These are phyloP conservation scores for Sylvia atricapilla DNA, from an alignment of 2,113 vertebrate species.

Conservation along the genomic window DNA sequence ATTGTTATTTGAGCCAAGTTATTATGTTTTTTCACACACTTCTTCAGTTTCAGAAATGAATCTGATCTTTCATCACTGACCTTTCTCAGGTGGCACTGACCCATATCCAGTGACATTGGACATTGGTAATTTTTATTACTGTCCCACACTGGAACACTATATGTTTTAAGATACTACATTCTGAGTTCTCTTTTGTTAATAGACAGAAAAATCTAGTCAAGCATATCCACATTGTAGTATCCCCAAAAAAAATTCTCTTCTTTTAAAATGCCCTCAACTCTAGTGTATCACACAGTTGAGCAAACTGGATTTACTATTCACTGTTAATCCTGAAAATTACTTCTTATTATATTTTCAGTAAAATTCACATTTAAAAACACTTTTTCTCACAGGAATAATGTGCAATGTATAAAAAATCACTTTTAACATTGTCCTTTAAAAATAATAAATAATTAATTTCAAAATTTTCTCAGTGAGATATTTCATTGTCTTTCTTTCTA, in stretches of 20 bases:
- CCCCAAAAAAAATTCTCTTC: not conserved
- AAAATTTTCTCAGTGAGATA: not conserved
- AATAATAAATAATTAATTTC: not conserved
- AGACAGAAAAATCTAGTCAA: not conserved
- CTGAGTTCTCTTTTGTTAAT: not conserved
- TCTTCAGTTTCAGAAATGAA: not conserved
- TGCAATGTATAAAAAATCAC: not conserved
- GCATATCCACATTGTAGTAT: not conserved
- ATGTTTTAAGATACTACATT: not conserved
- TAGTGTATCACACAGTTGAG: not conserved
- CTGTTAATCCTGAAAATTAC: not conserved
- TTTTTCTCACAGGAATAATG: not conserved
- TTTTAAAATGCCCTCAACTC: not conserved
- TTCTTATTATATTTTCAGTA: not conserved
- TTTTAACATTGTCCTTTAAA: not conserved
- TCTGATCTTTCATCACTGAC: not conserved
- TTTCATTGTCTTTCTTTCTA: not conserved
- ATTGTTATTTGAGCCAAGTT: not conserved
- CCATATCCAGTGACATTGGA: not conserved
- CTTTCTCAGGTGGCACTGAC: not conserved
- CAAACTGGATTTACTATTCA: not conserved
- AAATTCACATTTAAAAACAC: not conserved
- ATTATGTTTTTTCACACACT: not conserved
- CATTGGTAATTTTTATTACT: not conserved
- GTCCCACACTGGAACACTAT: not conserved